Evolutionary conservation across 1,140 invertebrate genomes (phyloP), one percentile per base, ranked within the genome.

Genomic region (Halesus radiatus): DNA sequence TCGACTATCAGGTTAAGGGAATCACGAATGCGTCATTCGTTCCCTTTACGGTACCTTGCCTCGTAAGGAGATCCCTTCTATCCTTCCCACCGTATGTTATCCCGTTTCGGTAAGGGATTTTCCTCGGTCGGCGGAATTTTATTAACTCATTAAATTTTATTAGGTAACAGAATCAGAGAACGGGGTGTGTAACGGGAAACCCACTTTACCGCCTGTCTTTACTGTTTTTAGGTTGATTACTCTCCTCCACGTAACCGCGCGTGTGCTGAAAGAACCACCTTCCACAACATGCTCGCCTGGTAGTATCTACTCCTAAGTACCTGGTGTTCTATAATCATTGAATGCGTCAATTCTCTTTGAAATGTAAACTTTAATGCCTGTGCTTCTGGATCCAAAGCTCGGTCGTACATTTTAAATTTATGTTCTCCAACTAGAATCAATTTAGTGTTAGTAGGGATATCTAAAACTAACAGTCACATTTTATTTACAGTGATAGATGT

Each of bases 91-190:
- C n/a, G 32, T 70, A 16, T 45, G 29, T 50, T 70, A 70, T 70
- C 37, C 66, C 32, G 13, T 50, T 45, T 45, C 37, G 37, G 60
- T 70, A 23, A 54, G 68, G 66, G 66, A 54, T 74, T 74, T 54
- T 56, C 29, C 37, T 52, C 52, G 62, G 52, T 50, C 37, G 32
- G 68, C 78, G 26, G 20, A 79, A 79, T 79, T 79, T 79, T 79
- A 79, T 79, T 56, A 62, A 54, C 64, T 73, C 45, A 79, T 79
- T 79, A 79, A 72, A 72, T 72, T 79, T 73, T 68, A 79, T 45
- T 23, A 22, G 26, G 64, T 78, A 78, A 56, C 76, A 53, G 22
- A 68, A 66, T 78, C 76, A 52, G 50, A 50, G 15, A 70, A 70
- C 66, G 18, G n/a, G 66, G 66, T 70, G 66, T 70, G 66, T 70